Base-by-base conservation (phyloP, 2,113 vertebrate species). In the Caretta caretta region DNA sequence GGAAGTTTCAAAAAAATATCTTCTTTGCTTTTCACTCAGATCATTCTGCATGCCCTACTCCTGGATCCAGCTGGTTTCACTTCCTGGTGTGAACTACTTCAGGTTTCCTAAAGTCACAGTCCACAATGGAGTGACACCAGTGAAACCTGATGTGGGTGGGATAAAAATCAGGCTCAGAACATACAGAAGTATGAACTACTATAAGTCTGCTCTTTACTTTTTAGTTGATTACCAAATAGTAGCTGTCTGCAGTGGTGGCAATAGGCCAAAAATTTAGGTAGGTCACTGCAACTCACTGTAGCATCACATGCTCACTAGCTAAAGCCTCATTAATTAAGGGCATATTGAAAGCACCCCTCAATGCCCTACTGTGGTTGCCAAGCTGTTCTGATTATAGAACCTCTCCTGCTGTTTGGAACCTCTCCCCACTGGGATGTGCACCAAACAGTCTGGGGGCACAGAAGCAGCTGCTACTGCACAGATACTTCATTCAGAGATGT, bases 31-130 rank as follows among this genome's bases (percentile, higher is more conserved):
- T 90, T 92, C 90, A 97, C 90, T 96, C 94, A 95, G 95, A 78
- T 96, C 85, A 27, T 94, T 94, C 86, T 97, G 94, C 85, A 92
- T 86, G 76, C 95, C 93, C 96, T 93, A 96, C 94, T 97, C 94
- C 96, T 97, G 96, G 93, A 97, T 94, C 62, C 50, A 94, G 78
- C 83, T 92, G 92, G 85, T 88, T 90, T 82, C 93, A 91, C 94
- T 95, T 95, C 80, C 93, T 91, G 78, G 92, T 86, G 89, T 96
- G 78, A 96, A 96, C 65, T 62, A 65, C 87, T 84, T 82, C 80
- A 83, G 38, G 78, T 83, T 97, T 93, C 84, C 83, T 87, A 25
- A 94, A 94, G 92, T 46, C 62, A 93, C 10, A 83, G 42, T 46
- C 6, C 12, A 48, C 42, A 24, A 3, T 42, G 38, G 75, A 80